phyloP scores from a whole-genome alignment of 92 coral and sea anemone genomes.

The Parazoanthus swiftii region DNA sequence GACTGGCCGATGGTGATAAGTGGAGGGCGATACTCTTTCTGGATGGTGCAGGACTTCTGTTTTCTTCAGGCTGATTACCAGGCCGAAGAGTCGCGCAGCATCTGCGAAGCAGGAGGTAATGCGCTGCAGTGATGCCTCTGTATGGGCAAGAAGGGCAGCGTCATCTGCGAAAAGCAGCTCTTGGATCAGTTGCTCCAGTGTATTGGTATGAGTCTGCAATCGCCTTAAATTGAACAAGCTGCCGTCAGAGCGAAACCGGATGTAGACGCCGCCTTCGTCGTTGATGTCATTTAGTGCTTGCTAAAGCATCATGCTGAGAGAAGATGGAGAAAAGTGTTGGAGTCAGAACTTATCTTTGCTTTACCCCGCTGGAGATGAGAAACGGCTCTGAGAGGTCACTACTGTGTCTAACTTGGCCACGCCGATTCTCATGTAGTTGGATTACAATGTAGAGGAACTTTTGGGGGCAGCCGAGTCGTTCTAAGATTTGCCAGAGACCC shows the following conservation, averaged over 20 bases:
- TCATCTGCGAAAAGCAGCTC: not conserved
- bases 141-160: not conserved
- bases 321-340: no score
- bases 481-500: no score
- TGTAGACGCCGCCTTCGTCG: constrained; percentile 6
- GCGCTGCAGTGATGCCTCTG: not conserved
- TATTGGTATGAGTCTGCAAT: constrained; percentile 14
- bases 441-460: not conserved
- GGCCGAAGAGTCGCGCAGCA: not conserved
- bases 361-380: no score
- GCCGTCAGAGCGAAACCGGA: constrained; percentile 11
- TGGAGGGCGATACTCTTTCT: not conserved
- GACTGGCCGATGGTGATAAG: constrained; percentile 6
- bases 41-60: no score
- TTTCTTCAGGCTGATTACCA: not conserved
- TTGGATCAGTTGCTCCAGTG: not conserved
- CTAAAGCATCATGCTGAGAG: no score
- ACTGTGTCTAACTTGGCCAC: no score
- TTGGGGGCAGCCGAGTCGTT: constrained; percentile 1
- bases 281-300: no score
- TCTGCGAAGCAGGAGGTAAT: not conserved
- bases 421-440: constrained; percentile 15
- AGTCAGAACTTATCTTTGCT: no score
- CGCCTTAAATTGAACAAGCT: not conserved
- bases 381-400: no score